Evolutionary conservation across 2,113 vertebrate species (phyloP).

Genomic region (Carettochelys insculpta): DNA sequence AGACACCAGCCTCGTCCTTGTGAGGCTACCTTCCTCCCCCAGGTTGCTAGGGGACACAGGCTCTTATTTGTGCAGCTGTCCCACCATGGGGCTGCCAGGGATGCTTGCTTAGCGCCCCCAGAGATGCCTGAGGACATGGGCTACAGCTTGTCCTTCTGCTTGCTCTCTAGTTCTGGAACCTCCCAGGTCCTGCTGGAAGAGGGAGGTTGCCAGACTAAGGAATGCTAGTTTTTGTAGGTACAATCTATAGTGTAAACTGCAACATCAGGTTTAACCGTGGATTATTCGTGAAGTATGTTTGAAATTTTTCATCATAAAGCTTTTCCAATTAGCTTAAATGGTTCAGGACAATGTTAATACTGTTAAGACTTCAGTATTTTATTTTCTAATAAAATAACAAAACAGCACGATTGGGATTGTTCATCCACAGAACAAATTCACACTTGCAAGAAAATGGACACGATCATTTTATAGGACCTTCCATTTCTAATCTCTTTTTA

Average conservation of each 20-base stretch:
- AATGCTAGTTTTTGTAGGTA: too few relatives aligned
- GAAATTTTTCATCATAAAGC: conserved; percentile 28
- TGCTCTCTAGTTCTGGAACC: too few relatives aligned
- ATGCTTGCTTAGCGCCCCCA: too few relatives aligned
- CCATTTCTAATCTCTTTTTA: conserved; percentile 42
- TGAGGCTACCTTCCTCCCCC: too few relatives aligned
- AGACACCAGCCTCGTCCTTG: too few relatives aligned
- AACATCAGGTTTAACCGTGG: conserved; percentile 40
- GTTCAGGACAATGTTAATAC: conserved; percentile 8
- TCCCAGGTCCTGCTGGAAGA: too few relatives aligned
- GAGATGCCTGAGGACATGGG: too few relatives aligned
- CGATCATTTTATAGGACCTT: conserved; percentile 11
- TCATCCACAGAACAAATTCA: neutral
- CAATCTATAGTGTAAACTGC: neutral
- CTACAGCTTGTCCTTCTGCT: too few relatives aligned
- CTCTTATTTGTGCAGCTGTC: too few relatives aligned
- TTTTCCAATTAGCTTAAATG: neutral
- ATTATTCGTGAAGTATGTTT: conserved; percentile 37
- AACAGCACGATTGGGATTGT: conserved; percentile 2
- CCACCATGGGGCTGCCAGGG: too few relatives aligned
- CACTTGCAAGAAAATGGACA: neutral
- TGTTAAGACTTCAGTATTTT: neutral
- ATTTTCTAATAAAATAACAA: neutral
- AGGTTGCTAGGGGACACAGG: too few relatives aligned
- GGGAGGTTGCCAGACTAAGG: too few relatives aligned